Evolutionary conservation across 2,113 vertebrate species (phyloP).

Genomic region (Oncorhynchus masou): DNA sequence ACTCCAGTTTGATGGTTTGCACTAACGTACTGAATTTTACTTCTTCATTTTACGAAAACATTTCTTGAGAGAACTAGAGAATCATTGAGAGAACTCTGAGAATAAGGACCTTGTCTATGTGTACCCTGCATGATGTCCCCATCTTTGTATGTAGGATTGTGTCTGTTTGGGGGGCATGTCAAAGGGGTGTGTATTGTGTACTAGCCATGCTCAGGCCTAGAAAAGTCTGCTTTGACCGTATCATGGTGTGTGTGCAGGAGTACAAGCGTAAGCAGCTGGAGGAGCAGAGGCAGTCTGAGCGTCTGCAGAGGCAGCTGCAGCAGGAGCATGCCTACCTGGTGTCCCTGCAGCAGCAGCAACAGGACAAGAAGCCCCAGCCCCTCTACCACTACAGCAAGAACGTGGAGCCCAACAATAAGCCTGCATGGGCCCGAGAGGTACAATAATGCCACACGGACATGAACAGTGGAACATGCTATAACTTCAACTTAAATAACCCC

Average conservation of each 20-base stretch:
- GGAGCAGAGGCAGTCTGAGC: slow-evolving; percentile 89
- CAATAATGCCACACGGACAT: no score
- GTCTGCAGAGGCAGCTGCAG: slow-evolving; percentile 89
- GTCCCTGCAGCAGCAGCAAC: slow-evolving; percentile 82
- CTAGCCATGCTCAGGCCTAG: background rate
- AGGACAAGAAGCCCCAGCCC: slow-evolving; percentile 80
- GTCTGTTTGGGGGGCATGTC: background rate
- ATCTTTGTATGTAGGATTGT: slow-evolving; percentile 1
- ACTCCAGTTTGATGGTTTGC: background rate
- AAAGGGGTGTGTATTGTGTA: background rate
- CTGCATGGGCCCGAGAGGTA: slow-evolving; percentile 90
- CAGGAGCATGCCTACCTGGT: slow-evolving; percentile 92
- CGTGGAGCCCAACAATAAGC: slow-evolving; percentile 83
- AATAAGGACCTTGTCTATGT: background rate
- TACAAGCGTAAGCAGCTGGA: slow-evolving; percentile 93
- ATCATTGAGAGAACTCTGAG: background rate
- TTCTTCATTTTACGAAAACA: background rate
- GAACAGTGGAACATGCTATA: background rate
- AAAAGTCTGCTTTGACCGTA: background rate
- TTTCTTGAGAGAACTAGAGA: background rate
- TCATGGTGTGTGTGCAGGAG: slow-evolving; percentile 69
- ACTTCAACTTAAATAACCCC: background rate
- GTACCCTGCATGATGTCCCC: background rate
- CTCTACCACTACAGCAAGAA: slow-evolving; percentile 87
- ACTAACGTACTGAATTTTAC: background rate